Percentiles rank a stretch among this genome's conserved stretches.
phyloP scores from a whole-genome alignment of 2,797 vertebrate genomes.

The Oreortyx pictus region DNA sequence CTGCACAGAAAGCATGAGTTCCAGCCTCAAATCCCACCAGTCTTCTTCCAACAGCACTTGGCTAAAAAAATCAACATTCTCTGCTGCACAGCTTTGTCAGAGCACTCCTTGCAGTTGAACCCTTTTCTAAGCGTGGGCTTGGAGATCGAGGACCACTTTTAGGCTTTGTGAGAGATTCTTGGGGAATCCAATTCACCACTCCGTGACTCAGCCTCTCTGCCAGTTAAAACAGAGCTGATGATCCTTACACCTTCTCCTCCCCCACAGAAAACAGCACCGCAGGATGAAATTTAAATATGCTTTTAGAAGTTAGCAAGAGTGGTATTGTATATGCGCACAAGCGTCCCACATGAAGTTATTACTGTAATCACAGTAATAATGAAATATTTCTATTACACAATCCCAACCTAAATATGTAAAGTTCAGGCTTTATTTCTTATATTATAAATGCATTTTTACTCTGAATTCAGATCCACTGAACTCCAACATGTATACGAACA shows the following conservation, averaged over 20 bases:
- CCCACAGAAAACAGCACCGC: neutral
- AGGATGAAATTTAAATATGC: neutral
- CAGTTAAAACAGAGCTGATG: neutral
- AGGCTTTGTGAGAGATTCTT: neutral
- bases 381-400: constrained; percentile 6
- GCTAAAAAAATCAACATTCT: neutral
- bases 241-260: neutral
- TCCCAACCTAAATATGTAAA: neutral
- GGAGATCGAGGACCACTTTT: neutral
- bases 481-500: neutral
- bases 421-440: neutral
- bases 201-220: neutral
- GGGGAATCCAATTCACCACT: neutral
- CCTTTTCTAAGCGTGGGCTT: neutral
- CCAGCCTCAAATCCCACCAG: neutral
- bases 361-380: neutral
- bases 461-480: neutral
- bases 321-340: neutral
- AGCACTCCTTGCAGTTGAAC: neutral
- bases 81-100: neutral
- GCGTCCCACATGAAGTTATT: accelerated
- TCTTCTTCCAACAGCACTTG: neutral
- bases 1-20: neutral
- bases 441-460: neutral
- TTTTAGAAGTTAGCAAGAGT: neutral